Percentiles rank a stretch among this genome's conserved stretches.
Conservation (phyloP, 2,888 invertebrate genomes). For the Drosophila meridiana region DNA sequence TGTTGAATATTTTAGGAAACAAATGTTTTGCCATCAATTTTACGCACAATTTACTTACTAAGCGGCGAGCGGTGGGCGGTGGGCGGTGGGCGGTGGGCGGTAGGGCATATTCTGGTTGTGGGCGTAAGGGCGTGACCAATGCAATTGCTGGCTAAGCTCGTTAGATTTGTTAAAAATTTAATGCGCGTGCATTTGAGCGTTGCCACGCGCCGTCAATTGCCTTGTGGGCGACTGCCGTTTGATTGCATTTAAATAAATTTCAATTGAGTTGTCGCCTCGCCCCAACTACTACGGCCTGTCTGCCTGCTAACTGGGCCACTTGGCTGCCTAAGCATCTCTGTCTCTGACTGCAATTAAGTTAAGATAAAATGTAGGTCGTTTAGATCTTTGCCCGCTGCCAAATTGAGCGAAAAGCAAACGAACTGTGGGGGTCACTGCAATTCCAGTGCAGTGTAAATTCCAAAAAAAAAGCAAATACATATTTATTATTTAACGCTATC, state of each 20-base stretch:
- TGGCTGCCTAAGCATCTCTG: conserved; percentile 19
- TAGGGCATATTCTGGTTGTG: background rate
- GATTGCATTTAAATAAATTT: conserved; percentile 79
- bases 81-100: background rate
- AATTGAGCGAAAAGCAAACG: conserved; percentile 42
- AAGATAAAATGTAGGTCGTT: conserved; percentile 52
- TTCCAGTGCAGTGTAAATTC: conserved; percentile 23
- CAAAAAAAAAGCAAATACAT: conserved; percentile 14
- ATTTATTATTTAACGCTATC: conserved; percentile 49
- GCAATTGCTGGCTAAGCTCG: conserved; percentile 21
- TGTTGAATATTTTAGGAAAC: background rate
- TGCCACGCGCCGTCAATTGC: conserved; percentile 34
- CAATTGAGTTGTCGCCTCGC: conserved; percentile 69
- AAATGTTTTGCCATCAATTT: conserved; percentile 30
- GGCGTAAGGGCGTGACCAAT: conserved; percentile 18
- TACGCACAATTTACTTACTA: conserved; percentile 39
- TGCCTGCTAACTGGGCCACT: conserved; percentile 50
- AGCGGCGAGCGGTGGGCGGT: background rate
- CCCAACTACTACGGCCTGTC: conserved; percentile 10
- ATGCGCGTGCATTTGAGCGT: conserved; percentile 19
- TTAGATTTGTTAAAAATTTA: conserved; percentile 31
- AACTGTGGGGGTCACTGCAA: conserved; percentile 7
- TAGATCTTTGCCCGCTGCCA: conserved; percentile 41
- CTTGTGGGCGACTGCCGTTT: conserved; percentile 59
- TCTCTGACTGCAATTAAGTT: conserved; percentile 51